Evolutionary conservation across 2,113 vertebrate species (phyloP), one percentile per base, ranked within the genome.

Genomic region (Plestiodon gilberti): DNA sequence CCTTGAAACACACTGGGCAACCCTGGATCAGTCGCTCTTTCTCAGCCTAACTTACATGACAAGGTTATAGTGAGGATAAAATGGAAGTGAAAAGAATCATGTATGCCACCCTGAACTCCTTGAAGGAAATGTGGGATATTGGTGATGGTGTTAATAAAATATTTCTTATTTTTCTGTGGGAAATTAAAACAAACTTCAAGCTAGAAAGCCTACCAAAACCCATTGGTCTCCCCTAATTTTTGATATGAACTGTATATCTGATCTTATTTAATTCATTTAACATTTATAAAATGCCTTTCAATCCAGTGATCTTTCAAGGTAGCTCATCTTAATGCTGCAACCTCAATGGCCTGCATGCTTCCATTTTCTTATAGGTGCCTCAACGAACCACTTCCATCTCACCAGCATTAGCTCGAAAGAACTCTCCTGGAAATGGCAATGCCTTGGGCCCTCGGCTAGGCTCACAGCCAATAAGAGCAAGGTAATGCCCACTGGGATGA

Each of bases 311-410:
- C 43, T 48, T 48, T 48, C 43, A 48, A 48, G 43, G 43, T 48
- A 8, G 43, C 43, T 48, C 43, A 48, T 48, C 43, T 48, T 48
- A 48, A 48, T 48, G 43, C 18, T 57, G 55, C 38, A 22, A 30
- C 0, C 69, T 23, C 20, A 52, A 9, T 92, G 82, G 69, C 0
- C 0, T 18, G 3, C 2, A 2, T 14, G 6, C 6, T 92, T 90
- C 89, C 59, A 4, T 0, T 88, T 91, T 92, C 55, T 95, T 94
- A 61, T 94, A 99, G 99, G 99, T 99, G 95, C 99, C 99, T 96
- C 98, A 99, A 93, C 96, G 99, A 97, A 99, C 99, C 89, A 99
- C 99, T 92, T 99, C 99, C 93, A 99, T 99, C 94, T 99, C 99
- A 85, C 99, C 99, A 65, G 99, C 99, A 17, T 93, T 99, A 95